Percentiles rank a stretch among this genome's conserved stretches.
Evolutionary conservation across 2,113 vertebrate species (phyloP).

Genomic region (Myrmecophaga tridactyla): DNA sequence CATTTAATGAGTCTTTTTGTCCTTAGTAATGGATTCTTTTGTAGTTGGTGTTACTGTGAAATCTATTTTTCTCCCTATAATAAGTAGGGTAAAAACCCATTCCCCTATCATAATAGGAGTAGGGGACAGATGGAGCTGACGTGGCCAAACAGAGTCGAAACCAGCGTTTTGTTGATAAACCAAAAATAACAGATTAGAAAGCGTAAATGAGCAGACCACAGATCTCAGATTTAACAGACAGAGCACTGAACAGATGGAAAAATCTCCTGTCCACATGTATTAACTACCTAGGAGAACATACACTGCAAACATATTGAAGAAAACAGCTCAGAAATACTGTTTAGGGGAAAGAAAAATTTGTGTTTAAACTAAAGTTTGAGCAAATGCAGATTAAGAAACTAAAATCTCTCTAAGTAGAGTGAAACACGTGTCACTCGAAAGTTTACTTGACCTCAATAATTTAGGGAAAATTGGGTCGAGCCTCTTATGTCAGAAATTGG

Average conservation of each 20-base stretch:
- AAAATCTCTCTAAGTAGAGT: neutral
- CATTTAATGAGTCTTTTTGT: conserved; percentile 50
- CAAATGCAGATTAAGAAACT: neutral
- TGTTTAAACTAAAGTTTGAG: neutral
- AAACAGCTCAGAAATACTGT: neutral
- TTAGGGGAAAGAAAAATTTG: neutral
- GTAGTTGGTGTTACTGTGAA: conserved; percentile 37
- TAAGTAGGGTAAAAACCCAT: neutral
- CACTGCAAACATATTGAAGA: neutral
- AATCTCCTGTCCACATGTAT: neutral
- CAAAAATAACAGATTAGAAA: neutral
- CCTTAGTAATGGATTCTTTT: conserved; percentile 40
- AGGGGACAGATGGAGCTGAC: neutral
- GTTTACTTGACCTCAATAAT: neutral
- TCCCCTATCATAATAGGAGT: neutral
- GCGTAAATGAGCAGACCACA: neutral
- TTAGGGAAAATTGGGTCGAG: neutral
- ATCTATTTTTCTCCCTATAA: neutral
- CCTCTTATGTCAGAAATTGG: neutral
- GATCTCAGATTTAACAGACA: neutral
- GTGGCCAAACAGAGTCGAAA: neutral
- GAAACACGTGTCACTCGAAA: neutral
- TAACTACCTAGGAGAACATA: neutral
- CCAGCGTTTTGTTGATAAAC: neutral
- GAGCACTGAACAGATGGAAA: neutral